Base-by-base conservation (phyloP, 2,797 vertebrate genomes). In the Chelon auratus region DNA sequence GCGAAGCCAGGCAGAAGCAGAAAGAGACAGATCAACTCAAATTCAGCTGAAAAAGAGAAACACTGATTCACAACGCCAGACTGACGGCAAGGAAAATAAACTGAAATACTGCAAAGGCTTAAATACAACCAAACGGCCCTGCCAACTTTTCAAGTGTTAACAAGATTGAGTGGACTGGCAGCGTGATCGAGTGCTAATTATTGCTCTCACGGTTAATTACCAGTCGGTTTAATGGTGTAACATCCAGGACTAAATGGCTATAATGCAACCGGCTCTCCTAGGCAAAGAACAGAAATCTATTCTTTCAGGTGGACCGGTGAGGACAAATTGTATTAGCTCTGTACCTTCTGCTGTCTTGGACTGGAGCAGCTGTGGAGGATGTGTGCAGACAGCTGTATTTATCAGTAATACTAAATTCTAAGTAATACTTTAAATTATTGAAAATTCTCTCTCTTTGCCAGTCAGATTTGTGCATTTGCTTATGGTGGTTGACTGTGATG, bases 41-140 rank as follows among this genome's bases (percentile, higher is more conserved):
- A 81, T 15, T 12, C 59, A 62, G 14, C 42, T 50, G 57, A 40
- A 59, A 68, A 57, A 68, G 60, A 66, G 9, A 56, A 45, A 43
- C 26, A 64, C 8, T 48, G 67, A 72, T 64, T 51, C 58, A 43
- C 11, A 30, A 22, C 8, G 0, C 33, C 50, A 68, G 20, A 62
- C 8, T 42, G 42, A 64, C 55, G 17, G 43, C 37, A 13, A 26
- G 30, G 14, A 4, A 58, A 37, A 43, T 8, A 51, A 58, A 26
- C 15, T 9, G 10, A 53, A 61, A 40, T 50, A 37, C 5, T 37
- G 15, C 20, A 48, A 60, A 13, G 13, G 15, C 20, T 48, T 12
- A 26, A 33, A 51, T 52, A 20, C 5, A 4, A 40, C 13, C 26
- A 43, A 48, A 56, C 56, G 14, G 20, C 51, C 40, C 59, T 51